Percentiles rank a stretch among this genome's conserved stretches.
phyloP scores from a whole-genome alignment of 2,797 vertebrate genomes.

The Nyctibius grandis region DNA sequence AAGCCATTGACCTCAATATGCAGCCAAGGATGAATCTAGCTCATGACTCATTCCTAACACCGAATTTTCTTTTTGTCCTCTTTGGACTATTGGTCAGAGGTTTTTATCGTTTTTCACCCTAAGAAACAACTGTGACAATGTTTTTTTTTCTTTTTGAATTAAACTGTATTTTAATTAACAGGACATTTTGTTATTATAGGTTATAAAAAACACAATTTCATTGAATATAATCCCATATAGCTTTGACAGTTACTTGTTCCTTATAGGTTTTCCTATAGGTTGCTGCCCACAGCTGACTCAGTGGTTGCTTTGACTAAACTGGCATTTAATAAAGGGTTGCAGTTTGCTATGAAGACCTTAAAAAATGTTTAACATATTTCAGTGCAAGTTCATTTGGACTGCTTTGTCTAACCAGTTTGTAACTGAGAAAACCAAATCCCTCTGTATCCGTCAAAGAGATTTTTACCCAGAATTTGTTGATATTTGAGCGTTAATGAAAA shows the following conservation, averaged over 20 bases:
- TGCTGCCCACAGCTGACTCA: background rate
- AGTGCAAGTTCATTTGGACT: background rate
- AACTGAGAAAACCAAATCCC: background rate
- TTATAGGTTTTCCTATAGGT: background rate
- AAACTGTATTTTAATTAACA: background rate
- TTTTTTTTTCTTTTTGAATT: background rate
- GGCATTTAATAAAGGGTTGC: background rate
- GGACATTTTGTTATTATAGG: background rate
- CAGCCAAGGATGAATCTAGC: background rate
- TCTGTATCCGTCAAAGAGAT: background rate
- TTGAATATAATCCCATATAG: background rate
- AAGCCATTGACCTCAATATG: background rate
- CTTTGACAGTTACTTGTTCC: background rate
- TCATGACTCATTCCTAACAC: background rate
- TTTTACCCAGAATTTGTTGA: background rate
- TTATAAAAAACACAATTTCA: background rate
- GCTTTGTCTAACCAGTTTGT: background rate
- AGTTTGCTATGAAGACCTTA: background rate
- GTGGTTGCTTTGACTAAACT: background rate
- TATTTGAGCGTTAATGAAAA: background rate
- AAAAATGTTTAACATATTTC: background rate
- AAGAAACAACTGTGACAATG: background rate
- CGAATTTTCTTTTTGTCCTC: background rate
- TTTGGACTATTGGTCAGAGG: background rate
- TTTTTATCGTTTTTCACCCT: rapidly evolving